Evolutionary conservation across 2,797 vertebrate genomes (phyloP).

Genomic region (Denticeps clupeoides): DNA sequence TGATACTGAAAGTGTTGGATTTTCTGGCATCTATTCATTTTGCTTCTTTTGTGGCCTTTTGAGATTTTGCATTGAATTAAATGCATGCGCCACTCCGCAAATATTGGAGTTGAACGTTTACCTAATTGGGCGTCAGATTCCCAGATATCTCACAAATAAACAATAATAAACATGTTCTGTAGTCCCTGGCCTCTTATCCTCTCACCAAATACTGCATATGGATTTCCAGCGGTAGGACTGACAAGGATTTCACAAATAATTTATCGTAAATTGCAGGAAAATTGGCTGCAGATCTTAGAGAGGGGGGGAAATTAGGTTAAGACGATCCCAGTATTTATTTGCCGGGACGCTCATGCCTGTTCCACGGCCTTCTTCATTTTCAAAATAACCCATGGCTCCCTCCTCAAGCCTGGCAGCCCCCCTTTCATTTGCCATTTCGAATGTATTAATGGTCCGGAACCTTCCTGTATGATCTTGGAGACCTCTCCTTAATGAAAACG

Average conservation of each 20-base stretch:
- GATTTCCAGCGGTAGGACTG: constrained; percentile 50
- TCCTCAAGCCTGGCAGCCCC: constrained; percentile 30
- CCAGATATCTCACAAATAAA: neutral
- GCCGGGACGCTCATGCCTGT: constrained; percentile 53
- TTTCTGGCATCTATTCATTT: too few relatives aligned
- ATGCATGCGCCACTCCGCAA: too few relatives aligned
- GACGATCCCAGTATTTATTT: constrained; percentile 65
- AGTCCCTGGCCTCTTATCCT: constrained; percentile 1
- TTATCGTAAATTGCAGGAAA: constrained; percentile 72
- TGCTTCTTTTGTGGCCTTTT: too few relatives aligned
- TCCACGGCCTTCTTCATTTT: constrained; percentile 64
- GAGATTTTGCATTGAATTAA: too few relatives aligned
- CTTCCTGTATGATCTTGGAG: constrained; percentile 69
- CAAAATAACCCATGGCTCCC: constrained; percentile 57
- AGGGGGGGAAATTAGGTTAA: constrained; percentile 39
- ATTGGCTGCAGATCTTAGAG: constrained; percentile 63
- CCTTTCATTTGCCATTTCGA: constrained; percentile 65
- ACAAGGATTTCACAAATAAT: constrained; percentile 74
- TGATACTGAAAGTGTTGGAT: too few relatives aligned
- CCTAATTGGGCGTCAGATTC: neutral
- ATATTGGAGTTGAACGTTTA: too few relatives aligned
- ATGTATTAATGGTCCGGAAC: constrained; percentile 75
- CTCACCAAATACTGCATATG: constrained; percentile 37
- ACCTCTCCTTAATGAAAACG: constrained; percentile 69
- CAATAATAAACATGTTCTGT: neutral